Base-by-base conservation (phyloP, 1,140 invertebrate genomes). In the Argopecten irradians region DNA sequence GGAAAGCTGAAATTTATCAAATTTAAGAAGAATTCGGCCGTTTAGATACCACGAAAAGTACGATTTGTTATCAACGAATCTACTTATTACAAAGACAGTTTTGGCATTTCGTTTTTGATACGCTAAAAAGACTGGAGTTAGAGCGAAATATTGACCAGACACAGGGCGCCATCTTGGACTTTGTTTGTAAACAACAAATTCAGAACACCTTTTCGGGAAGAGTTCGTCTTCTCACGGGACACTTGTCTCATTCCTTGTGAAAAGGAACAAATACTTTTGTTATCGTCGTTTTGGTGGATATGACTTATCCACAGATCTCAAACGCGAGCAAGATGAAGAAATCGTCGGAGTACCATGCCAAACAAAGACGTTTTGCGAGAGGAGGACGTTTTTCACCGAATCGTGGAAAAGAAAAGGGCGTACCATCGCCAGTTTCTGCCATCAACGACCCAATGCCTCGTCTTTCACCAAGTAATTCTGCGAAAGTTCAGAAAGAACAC, bases 331-430 rank as follows among this genome's bases (percentile, higher is more conserved):
- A 55, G 82, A 83, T 19, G 39, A 71, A 46, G 43, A 36, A 55
- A 71, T 83, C 14, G 13, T 55, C 34, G 83, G 41, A 34, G 33
- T 83, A 85, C 35, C 33, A 34, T 84, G 32, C 9, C 33, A 39
- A n/a, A 71, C 55, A 71, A 71, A 71, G 55, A n/a, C 55, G 55
- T 71, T 71, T 71, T n/a, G 55, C 55, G 55, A n/a, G 55, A 71
- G 43, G 43, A 46, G 55, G 55, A 71, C 55, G 55, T 71, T 71
- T 71, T 71, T 71, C 55, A 71, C 55, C 55, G n/a, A 71, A 71
- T 71, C 55, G 55, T 71, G 55, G 36, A 83, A 84, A n/a, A 46
- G 82, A 87, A 36, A 87, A 36, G 83, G 36, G 32, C 82, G 82
- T 34, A 71, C 55, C 55, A 71, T 71, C 55, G n/a, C 55, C 55